phyloP scores from a whole-genome alignment of 23 tunicate genomes.

The Trididemnum nubilum region DNA sequence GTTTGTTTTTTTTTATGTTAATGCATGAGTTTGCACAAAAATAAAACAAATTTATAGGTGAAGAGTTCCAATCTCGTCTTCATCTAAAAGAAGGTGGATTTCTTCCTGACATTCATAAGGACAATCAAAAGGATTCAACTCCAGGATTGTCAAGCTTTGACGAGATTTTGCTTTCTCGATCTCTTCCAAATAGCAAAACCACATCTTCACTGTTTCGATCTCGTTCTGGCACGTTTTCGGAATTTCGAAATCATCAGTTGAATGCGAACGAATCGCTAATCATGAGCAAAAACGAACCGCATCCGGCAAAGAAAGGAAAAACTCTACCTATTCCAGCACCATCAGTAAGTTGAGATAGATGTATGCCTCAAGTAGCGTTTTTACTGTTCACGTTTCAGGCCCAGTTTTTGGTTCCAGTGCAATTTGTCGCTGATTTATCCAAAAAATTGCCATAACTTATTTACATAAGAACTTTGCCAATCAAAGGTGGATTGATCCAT shows the following conservation, averaged over 20 bases:
- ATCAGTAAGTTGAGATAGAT: not conserved
- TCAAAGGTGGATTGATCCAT: no score
- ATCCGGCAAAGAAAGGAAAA: not conserved
- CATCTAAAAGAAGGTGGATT: not conserved
- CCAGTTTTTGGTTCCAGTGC: no score
- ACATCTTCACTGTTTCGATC: not conserved
- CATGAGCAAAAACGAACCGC: not conserved
- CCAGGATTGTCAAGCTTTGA: not conserved
- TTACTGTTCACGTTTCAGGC: no score
- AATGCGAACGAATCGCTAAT: not conserved
- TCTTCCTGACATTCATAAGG: not conserved
- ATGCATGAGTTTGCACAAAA: no score
- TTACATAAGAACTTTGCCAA: no score
- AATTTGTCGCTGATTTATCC: no score
- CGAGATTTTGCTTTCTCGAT: not conserved
- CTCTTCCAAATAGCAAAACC: not conserved
- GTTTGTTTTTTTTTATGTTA: no score
- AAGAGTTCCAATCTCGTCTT: not conserved
- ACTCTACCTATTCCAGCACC: not conserved
- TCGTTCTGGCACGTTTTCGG: not conserved
- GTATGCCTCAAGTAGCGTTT: no score
- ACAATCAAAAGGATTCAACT: not conserved
- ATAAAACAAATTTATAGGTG: not conserved
- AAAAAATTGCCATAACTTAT: no score
- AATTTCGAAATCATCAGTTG: not conserved